Conservation (phyloP, 2,797 vertebrate genomes). For the Ctenochaetus hawaiiensis region DNA sequence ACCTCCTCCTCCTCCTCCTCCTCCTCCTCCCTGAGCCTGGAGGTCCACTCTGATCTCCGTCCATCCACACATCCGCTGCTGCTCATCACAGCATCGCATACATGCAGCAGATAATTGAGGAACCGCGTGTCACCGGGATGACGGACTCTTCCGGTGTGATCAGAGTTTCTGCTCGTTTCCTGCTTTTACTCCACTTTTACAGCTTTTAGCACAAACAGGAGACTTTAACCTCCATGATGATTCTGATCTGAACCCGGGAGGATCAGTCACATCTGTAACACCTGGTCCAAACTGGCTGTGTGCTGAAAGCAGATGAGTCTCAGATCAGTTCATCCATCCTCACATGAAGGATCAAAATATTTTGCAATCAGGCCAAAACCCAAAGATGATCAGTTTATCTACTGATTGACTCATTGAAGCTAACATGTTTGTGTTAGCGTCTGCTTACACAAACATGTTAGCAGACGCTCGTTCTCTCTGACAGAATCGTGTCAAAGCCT, state of each 20-base stretch:
- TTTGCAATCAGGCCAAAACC: too few species aligned
- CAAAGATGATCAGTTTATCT: too few species aligned
- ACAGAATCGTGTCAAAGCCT: too few species aligned
- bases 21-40: constrained; percentile 25
- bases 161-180: constrained; percentile 41
- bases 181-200: background rate
- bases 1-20: constrained; percentile 39
- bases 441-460: too few species aligned
- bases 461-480: too few species aligned
- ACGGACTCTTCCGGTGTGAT: constrained; percentile 6
- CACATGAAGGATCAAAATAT: too few species aligned
- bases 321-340: too few species aligned
- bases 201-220: background rate
- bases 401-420: too few species aligned
- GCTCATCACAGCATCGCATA: constrained; percentile 54
- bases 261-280: too few species aligned
- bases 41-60: constrained; percentile 56
- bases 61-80: constrained; percentile 60
- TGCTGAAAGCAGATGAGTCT: too few species aligned
- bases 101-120: constrained; percentile 43
- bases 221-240: background rate
- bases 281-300: too few species aligned
- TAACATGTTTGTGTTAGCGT: too few species aligned
- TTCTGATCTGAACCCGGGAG: background rate
- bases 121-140: background rate